Evolutionary conservation across 2,888 invertebrate genomes (phyloP).

Genomic region (Parascotia fuliginaria): DNA sequence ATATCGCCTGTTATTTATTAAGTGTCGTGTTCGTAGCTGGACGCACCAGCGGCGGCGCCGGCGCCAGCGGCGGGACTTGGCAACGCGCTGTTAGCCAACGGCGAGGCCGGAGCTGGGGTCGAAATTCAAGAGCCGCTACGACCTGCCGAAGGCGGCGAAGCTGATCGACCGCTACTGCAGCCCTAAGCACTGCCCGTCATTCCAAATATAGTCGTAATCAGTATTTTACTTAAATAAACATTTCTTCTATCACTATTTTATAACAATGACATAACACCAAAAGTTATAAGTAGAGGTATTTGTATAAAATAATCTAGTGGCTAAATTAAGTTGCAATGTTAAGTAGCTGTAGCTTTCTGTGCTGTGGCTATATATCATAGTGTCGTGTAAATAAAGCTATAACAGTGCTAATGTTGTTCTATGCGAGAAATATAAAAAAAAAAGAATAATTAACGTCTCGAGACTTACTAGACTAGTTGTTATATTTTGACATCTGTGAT

Average conservation of each 20-base stretch:
- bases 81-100: slow-evolving; percentile 57
- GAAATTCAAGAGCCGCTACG: slow-evolving; percentile 14
- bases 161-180: slow-evolving; percentile 43
- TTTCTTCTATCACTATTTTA: slow-evolving; percentile 8
- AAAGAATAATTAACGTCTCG: too few relatives aligned
- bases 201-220: slow-evolving; percentile 18
- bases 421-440: too few relatives aligned
- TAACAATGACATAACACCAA: slow-evolving; percentile 22
- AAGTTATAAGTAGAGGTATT: slow-evolving; percentile 1
- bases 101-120: slow-evolving; percentile 33
- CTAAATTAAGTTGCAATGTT: slow-evolving; percentile 1
- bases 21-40: slow-evolving; percentile 18
- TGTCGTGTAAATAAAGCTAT: neutral
- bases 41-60: slow-evolving; percentile 27
- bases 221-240: neutral
- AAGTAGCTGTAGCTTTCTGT: neutral
- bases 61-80: slow-evolving; percentile 35
- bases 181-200: slow-evolving; percentile 28
- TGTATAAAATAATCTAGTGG: neutral
- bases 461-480: neutral
- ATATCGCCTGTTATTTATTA: slow-evolving; percentile 4
- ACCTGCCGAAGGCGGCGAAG: slow-evolving; percentile 25
- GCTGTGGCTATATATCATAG: neutral
- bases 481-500: neutral
- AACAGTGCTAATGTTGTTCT: neutral